Conservation (phyloP, 2,113 vertebrate genomes). For the Acanthochromis polyacanthus region DNA sequence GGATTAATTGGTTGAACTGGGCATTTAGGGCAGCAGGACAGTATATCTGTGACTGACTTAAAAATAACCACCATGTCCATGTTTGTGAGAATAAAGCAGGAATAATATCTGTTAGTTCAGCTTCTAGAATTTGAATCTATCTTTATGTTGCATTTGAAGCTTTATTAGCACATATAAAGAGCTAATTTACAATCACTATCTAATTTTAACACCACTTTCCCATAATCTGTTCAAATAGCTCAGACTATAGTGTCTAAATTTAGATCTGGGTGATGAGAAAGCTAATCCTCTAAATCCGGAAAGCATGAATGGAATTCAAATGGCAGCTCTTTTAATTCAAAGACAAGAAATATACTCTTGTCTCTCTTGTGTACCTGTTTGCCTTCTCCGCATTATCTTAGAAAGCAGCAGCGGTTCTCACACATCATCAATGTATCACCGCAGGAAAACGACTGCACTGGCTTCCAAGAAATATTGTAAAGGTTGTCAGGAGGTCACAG, state of each 20-base stretch:
- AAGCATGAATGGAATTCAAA: constrained; percentile 52
- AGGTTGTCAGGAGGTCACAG: constrained; percentile 5
- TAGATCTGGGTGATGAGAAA: constrained; percentile 45
- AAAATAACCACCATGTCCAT: neutral
- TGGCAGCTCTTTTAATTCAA: constrained; percentile 29
- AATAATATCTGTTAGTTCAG: neutral
- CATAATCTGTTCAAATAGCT: constrained; percentile 30
- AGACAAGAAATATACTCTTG: neutral
- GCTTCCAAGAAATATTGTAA: neutral
- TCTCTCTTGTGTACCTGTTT: constrained; percentile 8
- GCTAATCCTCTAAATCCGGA: constrained; percentile 56
- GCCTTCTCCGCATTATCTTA: constrained; percentile 4
- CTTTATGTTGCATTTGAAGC: constrained; percentile 4
- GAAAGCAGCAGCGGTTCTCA: neutral
- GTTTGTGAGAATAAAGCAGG: neutral
- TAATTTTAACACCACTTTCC: constrained; percentile 42
- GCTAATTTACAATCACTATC: constrained; percentile 1
- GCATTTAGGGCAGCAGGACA: neutral
- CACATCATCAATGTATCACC: neutral
- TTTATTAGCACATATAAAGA: neutral
- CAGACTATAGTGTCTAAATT: constrained; percentile 48
- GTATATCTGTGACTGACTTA: neutral
- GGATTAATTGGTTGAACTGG: constrained; percentile 1
- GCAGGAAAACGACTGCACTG: constrained; percentile 6
- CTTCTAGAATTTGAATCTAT: neutral